phyloP scores from a whole-genome alignment of 2,888 invertebrate genomes.

The Perithous albicinctus region DNA sequence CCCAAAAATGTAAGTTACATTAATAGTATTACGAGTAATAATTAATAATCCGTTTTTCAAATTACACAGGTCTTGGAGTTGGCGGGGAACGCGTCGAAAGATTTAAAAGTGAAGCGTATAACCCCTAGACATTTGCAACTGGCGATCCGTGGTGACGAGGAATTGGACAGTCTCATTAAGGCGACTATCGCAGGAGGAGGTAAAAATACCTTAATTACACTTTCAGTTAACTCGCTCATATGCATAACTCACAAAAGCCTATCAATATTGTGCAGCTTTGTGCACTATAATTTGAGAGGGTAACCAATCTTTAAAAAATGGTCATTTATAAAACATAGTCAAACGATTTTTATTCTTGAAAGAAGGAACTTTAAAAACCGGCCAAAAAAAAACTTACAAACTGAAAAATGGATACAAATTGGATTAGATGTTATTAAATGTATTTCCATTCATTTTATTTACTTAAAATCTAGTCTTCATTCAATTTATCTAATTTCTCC shows the following conservation, averaged over 20 bases:
- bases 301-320: no score
- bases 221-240: not conserved
- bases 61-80: constrained; percentile 95
- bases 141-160: constrained; percentile 99
- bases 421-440: not conserved
- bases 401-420: not conserved
- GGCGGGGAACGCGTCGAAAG: constrained; percentile 99
- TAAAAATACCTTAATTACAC: constrained; percentile 77
- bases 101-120: constrained; percentile 99
- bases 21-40: no score
- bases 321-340: no score
- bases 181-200: constrained; percentile 99
- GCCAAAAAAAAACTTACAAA: not conserved
- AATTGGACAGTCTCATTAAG: constrained; percentile 99
- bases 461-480: not conserved
- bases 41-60: not conserved
- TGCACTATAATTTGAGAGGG: no score
- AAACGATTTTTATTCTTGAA: no score
- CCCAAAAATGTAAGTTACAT: no score
- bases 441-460: not conserved
- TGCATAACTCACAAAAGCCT: not conserved
- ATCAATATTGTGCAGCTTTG: no score
- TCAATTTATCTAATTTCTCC: not conserved
- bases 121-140: constrained; percentile 99
- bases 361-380: not conserved